Percentiles rank a stretch among this genome's conserved stretches.
phyloP scores from a whole-genome alignment of 2,888 invertebrate species.

The Microchrysa polita region DNA sequence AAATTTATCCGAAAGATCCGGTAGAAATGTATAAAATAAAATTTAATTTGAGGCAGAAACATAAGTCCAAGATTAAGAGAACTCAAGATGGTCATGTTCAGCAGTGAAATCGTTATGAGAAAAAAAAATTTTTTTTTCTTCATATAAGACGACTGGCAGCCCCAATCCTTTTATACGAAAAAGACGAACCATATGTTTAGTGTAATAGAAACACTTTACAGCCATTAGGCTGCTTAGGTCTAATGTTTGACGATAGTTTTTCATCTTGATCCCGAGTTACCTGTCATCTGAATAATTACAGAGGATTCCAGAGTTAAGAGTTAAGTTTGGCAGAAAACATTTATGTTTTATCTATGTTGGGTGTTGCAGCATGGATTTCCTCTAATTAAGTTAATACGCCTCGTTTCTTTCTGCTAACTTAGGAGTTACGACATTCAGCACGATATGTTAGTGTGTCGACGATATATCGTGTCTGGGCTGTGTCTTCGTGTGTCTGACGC shows the following conservation, averaged over 20 bases:
- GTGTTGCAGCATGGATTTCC: slow-evolving; percentile 8
- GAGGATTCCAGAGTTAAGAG: not conserved
- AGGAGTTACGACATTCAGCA: too few relatives aligned
- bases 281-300: not conserved
- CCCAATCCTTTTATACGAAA: too few relatives aligned
- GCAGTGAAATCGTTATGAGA: not conserved
- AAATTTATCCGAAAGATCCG: too few relatives aligned
- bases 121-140: too few relatives aligned
- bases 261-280: slow-evolving; percentile 1
- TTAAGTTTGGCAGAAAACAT: not conserved
- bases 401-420: not conserved
- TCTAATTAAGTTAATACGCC: slow-evolving; percentile 33
- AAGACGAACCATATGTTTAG: not conserved
- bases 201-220: slow-evolving; percentile 1
- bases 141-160: not conserved
- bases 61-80: too few relatives aligned
- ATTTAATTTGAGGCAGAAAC: too few relatives aligned
- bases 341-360: not conserved
- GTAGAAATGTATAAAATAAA: too few relatives aligned
- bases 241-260: slow-evolving; percentile 22
- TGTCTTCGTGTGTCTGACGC: too few relatives aligned
- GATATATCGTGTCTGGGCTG: not conserved
- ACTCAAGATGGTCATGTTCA: too few relatives aligned
- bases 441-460: not conserved
- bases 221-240: not conserved